Evolutionary conservation across 2,113 vertebrate genomes (phyloP).

Genomic region (Oryzias curvinotus): DNA sequence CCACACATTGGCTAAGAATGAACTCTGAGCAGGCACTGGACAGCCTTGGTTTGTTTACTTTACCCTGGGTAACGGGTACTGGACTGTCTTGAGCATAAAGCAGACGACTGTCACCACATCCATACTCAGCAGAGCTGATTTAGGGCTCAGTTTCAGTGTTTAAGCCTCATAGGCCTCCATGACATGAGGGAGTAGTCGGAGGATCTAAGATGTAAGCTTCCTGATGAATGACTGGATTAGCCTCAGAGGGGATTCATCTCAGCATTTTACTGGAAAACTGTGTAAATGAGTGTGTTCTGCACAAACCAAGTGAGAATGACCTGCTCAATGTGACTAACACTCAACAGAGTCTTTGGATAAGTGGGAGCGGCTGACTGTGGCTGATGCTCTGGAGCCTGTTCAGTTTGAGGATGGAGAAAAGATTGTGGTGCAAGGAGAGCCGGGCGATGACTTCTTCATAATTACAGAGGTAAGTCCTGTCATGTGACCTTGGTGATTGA

Average conservation of each 20-base stretch:
- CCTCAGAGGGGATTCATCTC: slow-evolving; percentile 23
- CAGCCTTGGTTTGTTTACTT: background rate
- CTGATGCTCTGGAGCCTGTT: slow-evolving; percentile 91
- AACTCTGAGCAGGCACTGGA: background rate
- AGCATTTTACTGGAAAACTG: slow-evolving; percentile 10
- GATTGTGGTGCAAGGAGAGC: slow-evolving; percentile 95
- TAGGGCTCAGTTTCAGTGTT: slow-evolving; percentile 33
- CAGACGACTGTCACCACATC: slow-evolving; percentile 21
- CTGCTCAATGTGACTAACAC: background rate
- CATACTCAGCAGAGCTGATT: slow-evolving; percentile 5
- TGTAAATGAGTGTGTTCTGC: background rate
- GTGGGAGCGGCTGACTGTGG: slow-evolving; percentile 96
- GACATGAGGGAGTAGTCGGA: slow-evolving; percentile 18
- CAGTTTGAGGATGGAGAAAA: slow-evolving; percentile 98
- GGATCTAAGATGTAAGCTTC: slow-evolving; percentile 24
- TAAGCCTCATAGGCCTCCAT: slow-evolving; percentile 1
- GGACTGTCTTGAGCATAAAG: slow-evolving; percentile 1
- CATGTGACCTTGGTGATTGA: background rate
- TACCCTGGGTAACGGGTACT: background rate
- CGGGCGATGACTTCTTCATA: slow-evolving; percentile 95
- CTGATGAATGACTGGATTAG: slow-evolving; percentile 54
- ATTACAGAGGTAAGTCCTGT: slow-evolving; percentile 87
- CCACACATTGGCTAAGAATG: background rate
- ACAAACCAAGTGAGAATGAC: slow-evolving; percentile 3
- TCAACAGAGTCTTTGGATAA: slow-evolving; percentile 92